Conservation (phyloP, 2,888 invertebrate species). For the Epirrhoe alternata region DNA sequence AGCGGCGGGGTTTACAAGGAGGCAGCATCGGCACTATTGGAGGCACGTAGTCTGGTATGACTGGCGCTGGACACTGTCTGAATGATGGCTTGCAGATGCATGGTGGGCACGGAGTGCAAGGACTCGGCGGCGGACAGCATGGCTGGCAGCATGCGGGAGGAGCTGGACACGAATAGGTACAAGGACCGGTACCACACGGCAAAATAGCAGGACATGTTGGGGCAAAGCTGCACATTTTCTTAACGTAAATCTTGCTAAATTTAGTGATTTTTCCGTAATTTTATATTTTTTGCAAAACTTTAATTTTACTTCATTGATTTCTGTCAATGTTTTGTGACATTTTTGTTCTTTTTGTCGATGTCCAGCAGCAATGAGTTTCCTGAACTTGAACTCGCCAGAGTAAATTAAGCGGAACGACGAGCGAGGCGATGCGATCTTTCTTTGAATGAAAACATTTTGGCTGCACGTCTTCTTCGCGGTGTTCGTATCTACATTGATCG, state of each 20-base stretch:
- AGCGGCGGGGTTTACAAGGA: slow-evolving; percentile 68
- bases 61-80: slow-evolving; percentile 72
- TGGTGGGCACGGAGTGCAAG: slow-evolving; percentile 75
- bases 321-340: slow-evolving; percentile 7
- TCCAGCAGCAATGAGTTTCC: not conserved
- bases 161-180: slow-evolving; percentile 64
- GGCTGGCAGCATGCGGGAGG: slow-evolving; percentile 52
- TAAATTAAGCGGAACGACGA: too few relatives aligned
- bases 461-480: too few relatives aligned
- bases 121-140: slow-evolving; percentile 56
- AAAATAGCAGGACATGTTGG: slow-evolving; percentile 75
- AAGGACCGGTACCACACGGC: slow-evolving; percentile 70
- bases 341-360: slow-evolving; percentile 1
- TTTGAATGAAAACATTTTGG: too few relatives aligned
- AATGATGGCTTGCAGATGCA: slow-evolving; percentile 69
- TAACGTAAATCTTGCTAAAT: not conserved
- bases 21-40: slow-evolving; percentile 76
- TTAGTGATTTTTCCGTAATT: slow-evolving; percentile 31
- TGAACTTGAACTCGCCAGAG: too few relatives aligned
- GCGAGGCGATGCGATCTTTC: too few relatives aligned
- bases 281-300: slow-evolving; percentile 13
- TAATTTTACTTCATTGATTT: slow-evolving; percentile 7
- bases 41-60: slow-evolving; percentile 70
- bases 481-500: too few relatives aligned
- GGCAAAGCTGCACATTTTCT: slow-evolving; percentile 66